Percentiles rank a stretch among this genome's conserved stretches.
phyloP scores from a whole-genome alignment of 35 echinoderm and acorn worm species.

The Hemicentrotus pulcherrimus region DNA sequence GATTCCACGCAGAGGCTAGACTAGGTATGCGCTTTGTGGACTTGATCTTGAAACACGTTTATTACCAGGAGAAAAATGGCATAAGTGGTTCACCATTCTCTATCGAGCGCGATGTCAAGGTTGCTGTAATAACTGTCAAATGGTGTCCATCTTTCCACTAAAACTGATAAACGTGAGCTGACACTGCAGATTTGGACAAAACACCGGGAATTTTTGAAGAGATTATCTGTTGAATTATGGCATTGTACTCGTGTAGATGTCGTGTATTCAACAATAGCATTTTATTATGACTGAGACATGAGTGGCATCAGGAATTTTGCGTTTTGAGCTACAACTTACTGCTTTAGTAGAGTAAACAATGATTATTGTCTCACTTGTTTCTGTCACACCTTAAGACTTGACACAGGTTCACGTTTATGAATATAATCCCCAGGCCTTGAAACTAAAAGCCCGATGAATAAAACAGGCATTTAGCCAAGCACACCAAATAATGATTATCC shows the following conservation, averaged over 20 bases:
- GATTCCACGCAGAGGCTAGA: background rate
- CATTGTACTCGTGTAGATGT: background rate
- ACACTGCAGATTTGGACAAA: background rate
- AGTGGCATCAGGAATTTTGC: background rate
- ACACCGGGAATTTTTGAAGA: background rate
- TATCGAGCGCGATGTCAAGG: constrained; percentile 4
- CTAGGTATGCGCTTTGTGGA: background rate
- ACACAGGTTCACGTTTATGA: background rate
- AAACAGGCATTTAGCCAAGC: background rate
- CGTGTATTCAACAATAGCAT: background rate
- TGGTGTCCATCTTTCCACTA: constrained; percentile 20
- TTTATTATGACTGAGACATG: background rate
- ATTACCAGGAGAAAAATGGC: background rate
- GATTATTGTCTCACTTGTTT: background rate
- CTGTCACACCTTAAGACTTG: background rate
- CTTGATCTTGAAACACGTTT: background rate
- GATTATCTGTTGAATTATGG: background rate
- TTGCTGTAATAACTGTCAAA: background rate
- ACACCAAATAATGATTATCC: background rate
- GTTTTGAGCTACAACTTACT: background rate
- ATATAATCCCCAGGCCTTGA: background rate
- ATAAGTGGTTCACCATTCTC: constrained; percentile 33
- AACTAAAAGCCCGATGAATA: background rate
- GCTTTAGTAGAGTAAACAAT: background rate
- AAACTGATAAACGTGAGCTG: constrained; percentile 7